A percentile compares a stretch with the other conserved stretches of the same genome.
Evolutionary conservation across 2,113 vertebrate species (phyloP).

Genomic region (Alligator sinensis): DNA sequence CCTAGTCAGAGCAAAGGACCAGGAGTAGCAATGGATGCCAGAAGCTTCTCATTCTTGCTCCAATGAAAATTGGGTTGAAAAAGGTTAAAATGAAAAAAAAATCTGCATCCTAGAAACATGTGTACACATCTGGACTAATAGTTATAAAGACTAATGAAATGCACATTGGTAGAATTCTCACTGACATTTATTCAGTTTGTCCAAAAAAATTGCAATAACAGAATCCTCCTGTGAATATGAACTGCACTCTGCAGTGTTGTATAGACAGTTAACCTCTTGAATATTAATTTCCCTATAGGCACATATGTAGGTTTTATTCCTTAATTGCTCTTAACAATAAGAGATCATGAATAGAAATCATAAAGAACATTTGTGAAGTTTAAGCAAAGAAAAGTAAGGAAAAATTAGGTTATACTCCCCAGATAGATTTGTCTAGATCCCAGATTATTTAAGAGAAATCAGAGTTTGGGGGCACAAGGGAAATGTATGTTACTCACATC

Average conservation of each 20-base stretch:
- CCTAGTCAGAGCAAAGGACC: not conserved
- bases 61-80: not conserved
- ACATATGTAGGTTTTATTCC: constrained; percentile 31
- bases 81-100: not conserved
- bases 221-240: constrained; percentile 60
- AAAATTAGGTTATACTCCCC: not conserved
- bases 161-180: constrained; percentile 69
- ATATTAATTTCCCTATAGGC: constrained; percentile 49
- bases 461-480: not conserved
- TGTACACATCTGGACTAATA: constrained; percentile 69
- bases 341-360: constrained; percentile 7
- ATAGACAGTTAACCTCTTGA: constrained; percentile 54
- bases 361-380: not conserved
- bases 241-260: constrained; percentile 20
- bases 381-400: not conserved
- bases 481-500: not conserved
- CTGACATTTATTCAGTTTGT: constrained; percentile 78
- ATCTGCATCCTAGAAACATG: constrained; percentile 10
- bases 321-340: constrained; percentile 61
- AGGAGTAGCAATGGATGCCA: not conserved
- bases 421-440: fast-evolving
- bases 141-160: constrained; percentile 76
- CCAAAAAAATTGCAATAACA: constrained; percentile 67
- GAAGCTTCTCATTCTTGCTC: not conserved
- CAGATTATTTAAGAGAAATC: not conserved